Percentiles rank a stretch among this genome's conserved stretches.
These are phyloP conservation scores for Drosophila lowei DNA, from an alignment of 1,140 invertebrate genomes.

Conservation along the genomic window DNA sequence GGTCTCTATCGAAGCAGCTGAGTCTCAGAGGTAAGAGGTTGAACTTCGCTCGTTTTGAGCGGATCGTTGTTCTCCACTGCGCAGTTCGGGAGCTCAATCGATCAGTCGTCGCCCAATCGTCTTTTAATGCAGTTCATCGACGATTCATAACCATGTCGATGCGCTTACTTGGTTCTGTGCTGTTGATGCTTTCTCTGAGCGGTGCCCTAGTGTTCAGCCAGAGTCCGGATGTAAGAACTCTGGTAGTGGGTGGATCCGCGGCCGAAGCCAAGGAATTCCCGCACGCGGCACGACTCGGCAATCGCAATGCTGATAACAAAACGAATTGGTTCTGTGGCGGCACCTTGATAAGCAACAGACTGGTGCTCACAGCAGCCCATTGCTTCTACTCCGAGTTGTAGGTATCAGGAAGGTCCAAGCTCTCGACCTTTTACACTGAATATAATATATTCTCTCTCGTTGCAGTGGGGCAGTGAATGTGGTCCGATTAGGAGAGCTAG, in stretches of 20 bases:
- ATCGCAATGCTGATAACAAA: constrained; percentile 24
- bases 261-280: constrained; percentile 81
- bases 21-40: background rate
- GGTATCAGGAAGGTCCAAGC: background rate
- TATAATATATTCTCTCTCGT: background rate
- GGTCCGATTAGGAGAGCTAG: constrained; percentile 73
- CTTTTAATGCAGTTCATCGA: constrained; percentile 17
- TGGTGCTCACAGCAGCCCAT: constrained; percentile 82
- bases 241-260: constrained; percentile 68
- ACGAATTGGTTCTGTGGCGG: constrained; percentile 81
- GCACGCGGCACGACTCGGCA: constrained; percentile 78
- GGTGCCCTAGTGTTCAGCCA: constrained; percentile 20
- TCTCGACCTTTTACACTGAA: too few relatives aligned
- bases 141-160: constrained; percentile 10
- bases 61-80: constrained; percentile 17
- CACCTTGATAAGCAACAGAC: constrained; percentile 77
- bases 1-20: background rate
- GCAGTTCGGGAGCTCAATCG: constrained; percentile 3
- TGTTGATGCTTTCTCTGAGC: constrained; percentile 16
- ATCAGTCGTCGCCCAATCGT: constrained; percentile 41
- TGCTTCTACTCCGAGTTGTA: constrained; percentile 67
- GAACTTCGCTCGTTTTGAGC: too few relatives aligned
- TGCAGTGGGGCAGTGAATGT: constrained; percentile 60
- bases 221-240: constrained; percentile 53
- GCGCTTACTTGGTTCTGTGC: background rate